Base-by-base conservation (phyloP, 2,113 vertebrate species). In the Turdus rufiventris region DNA sequence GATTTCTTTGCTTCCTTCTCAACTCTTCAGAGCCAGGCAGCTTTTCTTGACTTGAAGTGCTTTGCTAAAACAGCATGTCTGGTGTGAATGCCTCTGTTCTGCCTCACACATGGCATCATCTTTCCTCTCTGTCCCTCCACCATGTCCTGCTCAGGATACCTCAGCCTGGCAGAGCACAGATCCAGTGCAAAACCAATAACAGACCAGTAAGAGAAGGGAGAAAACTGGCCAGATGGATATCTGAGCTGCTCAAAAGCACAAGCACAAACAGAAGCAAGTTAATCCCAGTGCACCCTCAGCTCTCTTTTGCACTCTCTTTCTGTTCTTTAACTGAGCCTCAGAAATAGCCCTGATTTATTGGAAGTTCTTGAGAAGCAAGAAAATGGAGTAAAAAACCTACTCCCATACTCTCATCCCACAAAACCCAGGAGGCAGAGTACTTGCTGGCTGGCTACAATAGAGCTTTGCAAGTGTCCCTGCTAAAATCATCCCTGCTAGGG, bases 401-500 rank as follows among this genome's bases (percentile, higher is more conserved):
- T 78, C 15, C 20, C 29, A 6, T 73, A 14, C 18, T 25, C 83
- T 51, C 45, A 84, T 7, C 16, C 51, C 56, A 51, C 77, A 54
- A 88, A 75, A 68, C 57, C 67, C 74, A 91, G 88, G 50, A 96
- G 77, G 70, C 71, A 97, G 81, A 87, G 26, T 31, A 10, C 26
- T 93, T 78, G 47, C 60, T 68, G 78, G 26, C 60, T 60, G 70
- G 71, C 51, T 93, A 68, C 58, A 81, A 50, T n/a, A 6, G 6
- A 65, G 58, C 45, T 88, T 93, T 95, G 74, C 85, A 93, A 91
- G 48, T 85, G 72, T 58, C 76, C 20, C 16, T 60, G 60, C 92
- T 96, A 82, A 96, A 94, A 91, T 68, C 68, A 85, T 81, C 75
- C 26, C 57, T 90, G 86, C 91, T 91, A 78, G 92, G 71, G 87